Evolutionary conservation across 1,140 invertebrate genomes (phyloP), one percentile per base, ranked within the genome.

Genomic region (Goniozus legneri): DNA sequence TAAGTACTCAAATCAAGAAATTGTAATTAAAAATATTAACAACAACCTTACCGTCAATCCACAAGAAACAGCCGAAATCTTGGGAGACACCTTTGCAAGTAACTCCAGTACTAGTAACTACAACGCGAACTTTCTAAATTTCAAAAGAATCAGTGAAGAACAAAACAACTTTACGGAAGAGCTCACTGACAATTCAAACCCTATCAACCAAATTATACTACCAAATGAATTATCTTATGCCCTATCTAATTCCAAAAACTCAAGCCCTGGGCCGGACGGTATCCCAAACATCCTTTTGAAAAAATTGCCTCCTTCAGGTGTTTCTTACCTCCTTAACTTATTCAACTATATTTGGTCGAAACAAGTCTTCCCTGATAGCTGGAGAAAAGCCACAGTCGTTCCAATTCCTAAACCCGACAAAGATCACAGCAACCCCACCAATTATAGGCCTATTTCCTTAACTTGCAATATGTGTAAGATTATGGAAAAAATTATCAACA

Each of bases 351-450:
- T 58, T 7, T 24, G 65, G 7, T 14, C 22, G 19, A 32, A 57
- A 0, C 13, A 45, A 16, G 21, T 49, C 27, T 67, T 67, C 33
- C 60, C 62, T 2, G 8, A 21, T 1, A 13, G 6, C 3, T 71
- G 64, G 59, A 73, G 70, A 53, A 42, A 53, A 8, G 65, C 62
- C 0, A 62, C 43, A 3, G 50, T 69, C 6, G 56, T 71, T 16
- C 46, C 61, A 0, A 62, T 73, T n/a, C 55, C 39, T 8, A 73
- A 73, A 56, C 57, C 60, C 2, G 52, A 48, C 2, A 74, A 76
- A 52, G 19, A 52, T 8, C 31, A 39, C 13, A 27, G 12, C 3
- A 19, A 16, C 24, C 24, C 14, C 0, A 14, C 10, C n/a, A 42
- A 2, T 3, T 42, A 32, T 8, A 31, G 27, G 4, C 27, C 27